A percentile compares a stretch with the other conserved stretches of the same genome.
phyloP scores from a whole-genome alignment of 2,113 vertebrate species.

The Petrocephalus zakoni region DNA sequence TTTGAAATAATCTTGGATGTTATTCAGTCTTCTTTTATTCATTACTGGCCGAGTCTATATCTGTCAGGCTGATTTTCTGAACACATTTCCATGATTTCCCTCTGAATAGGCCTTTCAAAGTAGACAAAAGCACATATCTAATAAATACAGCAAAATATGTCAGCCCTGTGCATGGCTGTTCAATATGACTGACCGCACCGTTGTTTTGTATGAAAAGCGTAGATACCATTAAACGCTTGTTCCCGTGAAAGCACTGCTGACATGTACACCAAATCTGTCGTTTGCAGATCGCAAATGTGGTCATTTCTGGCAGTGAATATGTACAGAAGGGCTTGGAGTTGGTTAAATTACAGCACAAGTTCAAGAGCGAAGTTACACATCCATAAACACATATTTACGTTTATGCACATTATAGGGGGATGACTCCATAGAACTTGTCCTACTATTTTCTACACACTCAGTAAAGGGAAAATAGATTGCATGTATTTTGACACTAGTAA shows the following conservation, averaged over 20 bases:
- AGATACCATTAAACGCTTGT: conserved; percentile 6
- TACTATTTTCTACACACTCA: neutral
- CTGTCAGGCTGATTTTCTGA: conserved; percentile 20
- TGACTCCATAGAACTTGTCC: neutral
- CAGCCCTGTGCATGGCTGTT: neutral
- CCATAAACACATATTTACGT: conserved; percentile 30
- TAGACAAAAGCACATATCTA: conserved; percentile 23
- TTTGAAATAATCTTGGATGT: conserved; percentile 46
- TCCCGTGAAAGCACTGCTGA: neutral
- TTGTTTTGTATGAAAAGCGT: neutral
- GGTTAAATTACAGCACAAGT: neutral
- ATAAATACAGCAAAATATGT: conserved; percentile 15
- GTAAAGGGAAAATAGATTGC: too few species aligned
- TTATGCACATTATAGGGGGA: neutral
- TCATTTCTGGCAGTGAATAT: neutral
- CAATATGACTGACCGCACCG: neutral
- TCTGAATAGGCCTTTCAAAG: conserved; percentile 31
- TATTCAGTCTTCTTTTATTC: conserved; percentile 39
- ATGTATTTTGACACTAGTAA: neutral
- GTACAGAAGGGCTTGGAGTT: neutral
- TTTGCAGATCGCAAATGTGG: conserved; percentile 2
- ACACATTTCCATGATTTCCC: conserved; percentile 37
- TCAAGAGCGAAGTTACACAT: neutral
- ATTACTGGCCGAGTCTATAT: conserved; percentile 26
- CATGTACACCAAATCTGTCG: neutral